Evolutionary conservation across 2,113 vertebrate species (phyloP).

Genomic region (Melanostigma gelatinosum): DNA sequence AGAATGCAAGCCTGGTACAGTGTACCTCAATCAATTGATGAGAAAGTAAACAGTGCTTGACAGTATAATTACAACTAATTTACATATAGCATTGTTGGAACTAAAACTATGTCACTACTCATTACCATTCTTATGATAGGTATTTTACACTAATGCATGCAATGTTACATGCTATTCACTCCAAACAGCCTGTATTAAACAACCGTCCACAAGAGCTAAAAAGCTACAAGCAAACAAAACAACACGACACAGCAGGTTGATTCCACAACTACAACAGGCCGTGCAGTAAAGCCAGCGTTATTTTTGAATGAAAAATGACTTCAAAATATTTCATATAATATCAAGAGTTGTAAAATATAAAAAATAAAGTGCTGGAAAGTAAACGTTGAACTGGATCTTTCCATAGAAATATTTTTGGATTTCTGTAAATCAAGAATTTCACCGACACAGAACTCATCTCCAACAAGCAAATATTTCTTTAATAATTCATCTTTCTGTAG

Average conservation of each 20-base stretch:
- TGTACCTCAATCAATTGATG: background rate
- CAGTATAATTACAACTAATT: background rate
- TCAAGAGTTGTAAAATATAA: background rate
- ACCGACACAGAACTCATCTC: background rate
- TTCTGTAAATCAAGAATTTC: background rate
- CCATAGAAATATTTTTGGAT: background rate
- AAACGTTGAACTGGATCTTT: background rate
- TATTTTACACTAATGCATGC: slow-evolving; percentile 8
- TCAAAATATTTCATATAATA: background rate
- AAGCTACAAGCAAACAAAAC: slow-evolving; percentile 11
- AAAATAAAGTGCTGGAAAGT: background rate
- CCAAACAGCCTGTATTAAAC: slow-evolving; percentile 15
- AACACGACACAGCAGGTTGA: slow-evolving; percentile 8
- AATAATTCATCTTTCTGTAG: background rate
- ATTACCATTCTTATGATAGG: background rate
- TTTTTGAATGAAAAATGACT: background rate
- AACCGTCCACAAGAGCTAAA: background rate
- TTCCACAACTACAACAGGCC: background rate
- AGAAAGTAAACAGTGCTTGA: background rate
- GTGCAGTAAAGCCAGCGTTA: background rate
- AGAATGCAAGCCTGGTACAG: background rate
- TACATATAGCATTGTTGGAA: background rate
- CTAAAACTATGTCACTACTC: background rate
- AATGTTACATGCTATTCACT: slow-evolving; percentile 12
- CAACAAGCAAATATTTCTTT: background rate